These are phyloP conservation scores for Ciconia nigra DNA, from an alignment of 2,797 vertebrate species.

Conservation along the genomic window DNA sequence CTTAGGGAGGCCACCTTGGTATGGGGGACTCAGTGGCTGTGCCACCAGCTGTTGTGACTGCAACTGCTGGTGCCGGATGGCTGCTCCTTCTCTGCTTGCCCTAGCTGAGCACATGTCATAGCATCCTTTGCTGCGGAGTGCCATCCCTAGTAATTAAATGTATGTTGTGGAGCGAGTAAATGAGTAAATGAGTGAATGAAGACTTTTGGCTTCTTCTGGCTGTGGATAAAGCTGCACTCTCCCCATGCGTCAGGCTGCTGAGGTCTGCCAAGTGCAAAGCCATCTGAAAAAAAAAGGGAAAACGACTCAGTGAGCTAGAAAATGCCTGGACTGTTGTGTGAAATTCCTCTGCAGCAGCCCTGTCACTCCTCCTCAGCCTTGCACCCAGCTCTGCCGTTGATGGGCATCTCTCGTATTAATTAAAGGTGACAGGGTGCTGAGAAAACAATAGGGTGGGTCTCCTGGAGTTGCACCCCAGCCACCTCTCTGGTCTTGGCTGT, in stretches of 20 bases:
- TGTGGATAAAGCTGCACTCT: neutral
- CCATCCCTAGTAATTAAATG: neutral
- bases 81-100: neutral
- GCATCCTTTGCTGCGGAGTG: neutral
- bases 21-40: accelerated
- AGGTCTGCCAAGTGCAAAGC: constrained; percentile 55
- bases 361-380: constrained; percentile 65
- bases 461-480: neutral
- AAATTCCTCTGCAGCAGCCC: constrained; percentile 62
- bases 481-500: neutral
- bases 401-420: neutral
- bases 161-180: neutral
- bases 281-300: neutral
- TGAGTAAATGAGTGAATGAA: neutral
- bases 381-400: constrained; percentile 46
- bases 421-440: neutral
- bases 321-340: constrained; percentile 56
- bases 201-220: constrained; percentile 36
- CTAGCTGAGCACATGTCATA: neutral
- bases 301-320: constrained; percentile 67
- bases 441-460: neutral
- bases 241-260: neutral
- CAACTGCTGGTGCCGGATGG: neutral
- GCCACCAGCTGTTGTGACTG: neutral
- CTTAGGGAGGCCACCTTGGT: neutral